Conservation (phyloP, 2,797 vertebrate genomes). For the Microctenopoma steveboyesi region DNA sequence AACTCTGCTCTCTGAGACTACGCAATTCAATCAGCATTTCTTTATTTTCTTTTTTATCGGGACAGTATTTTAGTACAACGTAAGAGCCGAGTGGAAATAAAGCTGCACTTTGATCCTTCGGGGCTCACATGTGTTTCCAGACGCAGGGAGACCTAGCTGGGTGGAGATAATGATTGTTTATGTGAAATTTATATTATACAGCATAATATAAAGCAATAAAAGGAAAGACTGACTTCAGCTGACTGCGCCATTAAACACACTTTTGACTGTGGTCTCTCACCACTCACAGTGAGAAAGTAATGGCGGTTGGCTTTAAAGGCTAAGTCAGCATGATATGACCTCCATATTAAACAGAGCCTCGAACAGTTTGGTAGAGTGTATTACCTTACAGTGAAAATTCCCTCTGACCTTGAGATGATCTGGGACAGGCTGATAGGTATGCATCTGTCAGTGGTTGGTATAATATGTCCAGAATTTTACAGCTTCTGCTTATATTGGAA, state of each 20-base stretch:
- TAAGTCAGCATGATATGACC: constrained; percentile 70
- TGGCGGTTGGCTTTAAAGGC: constrained; percentile 64
- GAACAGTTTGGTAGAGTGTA: constrained; percentile 35
- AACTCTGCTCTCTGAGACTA: neutral
- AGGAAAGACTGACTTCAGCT: constrained; percentile 61
- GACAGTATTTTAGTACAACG: constrained; percentile 19
- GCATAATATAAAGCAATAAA: constrained; percentile 56
- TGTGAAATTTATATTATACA: constrained; percentile 60
- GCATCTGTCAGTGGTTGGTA: constrained; percentile 51
- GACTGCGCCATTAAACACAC: constrained; percentile 56
- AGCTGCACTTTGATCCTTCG: constrained; percentile 16
- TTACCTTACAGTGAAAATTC: constrained; percentile 53
- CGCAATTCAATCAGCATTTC: constrained; percentile 4
- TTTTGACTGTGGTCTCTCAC: constrained; percentile 67
- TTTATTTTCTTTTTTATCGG: constrained; percentile 38
- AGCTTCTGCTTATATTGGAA: constrained; percentile 59
- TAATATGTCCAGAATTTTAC: constrained; percentile 42
- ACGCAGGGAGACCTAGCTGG: constrained; percentile 40
- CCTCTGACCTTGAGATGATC: constrained; percentile 68
- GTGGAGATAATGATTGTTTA: constrained; percentile 69
- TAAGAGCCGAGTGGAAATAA: constrained; percentile 5
- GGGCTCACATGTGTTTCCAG: constrained; percentile 26
- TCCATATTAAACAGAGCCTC: constrained; percentile 65
- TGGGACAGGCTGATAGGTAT: constrained; percentile 50
- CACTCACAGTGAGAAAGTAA: constrained; percentile 60